Base-by-base conservation (phyloP, 37 sponge, comb jelly and placozoan genomes). In the Hormiphora californensis region DNA sequence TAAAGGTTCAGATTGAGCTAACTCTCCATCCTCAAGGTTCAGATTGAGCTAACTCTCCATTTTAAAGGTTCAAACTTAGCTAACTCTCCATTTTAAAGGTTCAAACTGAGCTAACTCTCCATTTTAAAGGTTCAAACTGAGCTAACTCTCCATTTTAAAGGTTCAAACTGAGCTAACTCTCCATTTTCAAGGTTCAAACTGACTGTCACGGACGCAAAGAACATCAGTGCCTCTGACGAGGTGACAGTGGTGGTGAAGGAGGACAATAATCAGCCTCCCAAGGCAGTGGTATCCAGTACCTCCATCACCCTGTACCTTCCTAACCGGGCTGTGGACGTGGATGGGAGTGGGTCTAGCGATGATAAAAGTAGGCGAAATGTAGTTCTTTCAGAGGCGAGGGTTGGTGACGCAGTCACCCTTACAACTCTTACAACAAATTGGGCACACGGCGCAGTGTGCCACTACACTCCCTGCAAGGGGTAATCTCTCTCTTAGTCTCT, bases 341-440 rank as follows among this genome's bases (percentile, higher is more conserved):
- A 90, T 39, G 95, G 93, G 19, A 63, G 63, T 54, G 25, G 40
- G 5, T 92, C 92, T 41, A 69, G 37, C 44, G 91, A 92, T 85
- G 88, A 87, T 39, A 28, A 33, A n/a, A 33, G 81, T 73, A 33
- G 12, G 81, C 19, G 53, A 15, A 17, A 9, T 15, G 12, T 49
- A 49, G 9, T 49, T 49, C 12, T n/a, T n/a, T n/a, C n/a, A n/a
- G n/a, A n/a, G n/a, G n/a, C n/a, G n/a, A n/a, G n/a, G n/a, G n/a
- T n/a, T 49, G 53, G 53, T 49, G 53, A 15, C 53, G 9, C 53
- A 15, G 53, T 49, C 12, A 15, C 53, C 53, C 53, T 49, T 49
- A 15, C 53, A 17, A 49, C 15, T 49, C 15, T 49, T 49, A 17
- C 53, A 17, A 9, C 9, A 49, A 9, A 49, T 15, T 49, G n/a